These are phyloP conservation scores for Apolygus lucorum DNA, from an alignment of 1,140 invertebrate species.

Conservation along the genomic window DNA sequence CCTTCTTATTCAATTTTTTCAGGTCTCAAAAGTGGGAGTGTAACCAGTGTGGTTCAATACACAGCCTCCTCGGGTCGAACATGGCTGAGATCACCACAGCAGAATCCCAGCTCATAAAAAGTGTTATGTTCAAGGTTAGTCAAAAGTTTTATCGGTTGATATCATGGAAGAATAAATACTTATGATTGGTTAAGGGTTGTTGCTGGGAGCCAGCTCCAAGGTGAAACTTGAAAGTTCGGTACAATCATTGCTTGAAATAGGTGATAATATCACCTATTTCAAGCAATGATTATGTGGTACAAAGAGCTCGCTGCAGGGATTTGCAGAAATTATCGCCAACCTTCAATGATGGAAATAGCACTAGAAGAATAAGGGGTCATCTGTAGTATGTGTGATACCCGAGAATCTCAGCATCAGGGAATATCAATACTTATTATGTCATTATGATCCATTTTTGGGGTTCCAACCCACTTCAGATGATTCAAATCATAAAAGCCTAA, in stretches of 20 bases:
- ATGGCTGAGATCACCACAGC: conserved; percentile 41
- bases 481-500: no score
- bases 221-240: no score
- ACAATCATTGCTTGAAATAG: no score
- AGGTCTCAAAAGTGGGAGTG: conserved; percentile 51
- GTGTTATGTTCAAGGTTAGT: conserved; percentile 41
- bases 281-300: neutral
- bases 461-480: no score
- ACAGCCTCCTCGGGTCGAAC: conserved; percentile 40
- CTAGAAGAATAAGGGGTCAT: neutral
- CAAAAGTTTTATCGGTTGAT: neutral
- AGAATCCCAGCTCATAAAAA: conserved; percentile 42
- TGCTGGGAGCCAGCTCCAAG: neutral
- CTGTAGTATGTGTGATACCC: no score
- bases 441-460: no score
- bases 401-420: no score
- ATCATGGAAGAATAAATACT: neutral
- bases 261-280: no score
- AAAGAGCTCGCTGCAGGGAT: no score
- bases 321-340: no score
- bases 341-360: no score
- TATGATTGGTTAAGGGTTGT: neutral
- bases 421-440: no score
- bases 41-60: conserved; percentile 48
- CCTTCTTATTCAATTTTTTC: conserved; percentile 17